These are phyloP conservation scores for Buphagus erythrorhynchus DNA, from an alignment of 2,797 vertebrate species.

Conservation along the genomic window DNA sequence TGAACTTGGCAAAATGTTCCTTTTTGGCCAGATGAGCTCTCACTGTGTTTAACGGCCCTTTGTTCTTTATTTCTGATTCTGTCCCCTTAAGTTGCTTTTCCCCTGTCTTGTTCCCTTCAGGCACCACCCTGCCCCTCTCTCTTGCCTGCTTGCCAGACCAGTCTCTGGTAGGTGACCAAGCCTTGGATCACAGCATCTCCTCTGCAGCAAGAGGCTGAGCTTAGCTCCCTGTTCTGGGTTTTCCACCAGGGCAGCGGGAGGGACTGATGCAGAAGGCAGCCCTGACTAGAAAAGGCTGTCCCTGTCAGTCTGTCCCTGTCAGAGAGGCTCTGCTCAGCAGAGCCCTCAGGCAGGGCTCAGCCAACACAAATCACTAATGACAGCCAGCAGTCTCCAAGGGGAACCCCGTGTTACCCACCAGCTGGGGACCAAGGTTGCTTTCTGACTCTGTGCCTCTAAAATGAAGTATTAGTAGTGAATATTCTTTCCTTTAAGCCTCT, in stretches of 20 bases:
- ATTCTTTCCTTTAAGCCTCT: background rate
- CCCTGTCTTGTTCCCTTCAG: background rate
- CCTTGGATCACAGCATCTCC: background rate
- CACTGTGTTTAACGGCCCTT: background rate
- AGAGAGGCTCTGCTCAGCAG: background rate
- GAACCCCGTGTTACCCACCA: fast-evolving
- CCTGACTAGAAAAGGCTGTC: background rate
- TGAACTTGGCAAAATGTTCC: background rate
- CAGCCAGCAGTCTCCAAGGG: background rate
- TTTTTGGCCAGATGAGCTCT: background rate
- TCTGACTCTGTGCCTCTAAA: background rate
- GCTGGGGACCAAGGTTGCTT: background rate
- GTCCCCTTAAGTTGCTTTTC: background rate
- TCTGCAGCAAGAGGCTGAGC: background rate
- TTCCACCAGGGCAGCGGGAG: background rate
- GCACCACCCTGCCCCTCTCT: background rate
- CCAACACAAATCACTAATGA: background rate
- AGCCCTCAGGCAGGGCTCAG: background rate
- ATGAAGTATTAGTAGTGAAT: background rate
- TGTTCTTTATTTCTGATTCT: background rate
- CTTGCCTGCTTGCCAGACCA: background rate
- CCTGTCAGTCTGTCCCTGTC: background rate
- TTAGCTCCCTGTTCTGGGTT: background rate
- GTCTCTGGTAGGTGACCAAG: background rate
- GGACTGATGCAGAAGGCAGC: background rate